Percentiles rank a stretch among this genome's conserved stretches.
phyloP scores from a whole-genome alignment of 2,797 vertebrate genomes.

The Catamblyrhynchus diadema region DNA sequence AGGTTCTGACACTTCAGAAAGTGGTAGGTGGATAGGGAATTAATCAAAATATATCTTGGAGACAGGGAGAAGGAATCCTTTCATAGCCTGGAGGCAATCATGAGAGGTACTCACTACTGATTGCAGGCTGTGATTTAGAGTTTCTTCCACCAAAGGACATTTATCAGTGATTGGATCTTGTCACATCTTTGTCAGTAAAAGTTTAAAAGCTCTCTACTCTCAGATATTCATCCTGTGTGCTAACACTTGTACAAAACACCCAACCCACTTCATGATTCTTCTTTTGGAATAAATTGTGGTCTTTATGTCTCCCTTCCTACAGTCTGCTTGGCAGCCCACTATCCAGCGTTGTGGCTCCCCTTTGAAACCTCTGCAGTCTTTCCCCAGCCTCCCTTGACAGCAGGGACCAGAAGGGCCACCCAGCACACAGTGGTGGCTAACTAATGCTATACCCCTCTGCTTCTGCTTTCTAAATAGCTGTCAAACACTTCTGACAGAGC shows the following conservation, averaged over 20 bases:
- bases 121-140: not conserved
- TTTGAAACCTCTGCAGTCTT: not conserved
- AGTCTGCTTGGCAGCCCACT: not conserved
- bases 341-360: not conserved
- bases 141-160: not conserved
- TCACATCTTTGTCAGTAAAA: not conserved
- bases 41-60: not conserved
- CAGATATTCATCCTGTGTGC: not conserved
- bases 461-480: not conserved
- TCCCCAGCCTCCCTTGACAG: not conserved
- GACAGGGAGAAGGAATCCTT: conserved; percentile 6
- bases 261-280: not conserved
- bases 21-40: not conserved
- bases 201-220: not conserved
- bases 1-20: not conserved
- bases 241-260: not conserved
- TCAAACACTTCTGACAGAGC: not conserved
- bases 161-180: conserved; percentile 13
- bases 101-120: not conserved
- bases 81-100: not conserved
- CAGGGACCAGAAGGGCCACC: not conserved
- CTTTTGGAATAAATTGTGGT: not conserved
- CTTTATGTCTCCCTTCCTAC: not conserved
- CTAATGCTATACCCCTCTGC: not conserved
- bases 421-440: not conserved